Evolutionary conservation across 2,113 vertebrate genomes (phyloP).

Genomic region (Tiliqua scincoides): DNA sequence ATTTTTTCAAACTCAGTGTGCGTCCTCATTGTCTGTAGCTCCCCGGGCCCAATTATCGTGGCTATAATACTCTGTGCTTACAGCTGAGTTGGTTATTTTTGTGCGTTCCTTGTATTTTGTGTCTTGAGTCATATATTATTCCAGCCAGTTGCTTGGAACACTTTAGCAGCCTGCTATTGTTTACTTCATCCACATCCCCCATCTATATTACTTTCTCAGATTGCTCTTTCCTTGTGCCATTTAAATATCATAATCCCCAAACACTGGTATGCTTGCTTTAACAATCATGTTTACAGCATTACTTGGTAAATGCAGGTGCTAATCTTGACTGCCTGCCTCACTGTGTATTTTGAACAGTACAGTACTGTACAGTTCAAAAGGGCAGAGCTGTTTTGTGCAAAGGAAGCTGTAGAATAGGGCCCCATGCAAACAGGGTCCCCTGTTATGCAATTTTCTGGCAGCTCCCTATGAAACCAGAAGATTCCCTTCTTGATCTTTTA

Average conservation of each 20-base stretch:
- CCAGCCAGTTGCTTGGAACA: neutral
- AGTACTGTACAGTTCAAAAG: neutral
- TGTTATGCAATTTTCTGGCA: neutral
- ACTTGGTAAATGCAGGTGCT: neutral
- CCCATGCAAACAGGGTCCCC: neutral
- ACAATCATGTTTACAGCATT: neutral
- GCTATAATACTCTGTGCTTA: neutral
- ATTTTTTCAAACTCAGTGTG: neutral
- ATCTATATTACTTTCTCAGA: neutral
- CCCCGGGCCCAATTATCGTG: neutral
- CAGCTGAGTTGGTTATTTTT: neutral
- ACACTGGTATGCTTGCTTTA: neutral
- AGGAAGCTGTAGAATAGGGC: neutral
- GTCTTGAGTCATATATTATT: fast-evolving
- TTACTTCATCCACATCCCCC: neutral
- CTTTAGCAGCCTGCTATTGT: constrained; percentile 1
- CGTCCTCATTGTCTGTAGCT: neutral
- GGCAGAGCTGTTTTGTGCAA: neutral
- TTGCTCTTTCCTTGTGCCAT: fast-evolving
- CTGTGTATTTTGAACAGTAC: neutral
- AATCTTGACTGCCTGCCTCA: fast-evolving
- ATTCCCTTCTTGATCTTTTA: neutral
- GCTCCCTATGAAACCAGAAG: neutral
- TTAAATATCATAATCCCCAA: neutral
- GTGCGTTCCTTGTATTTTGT: neutral